Evolutionary conservation across 2,113 vertebrate species (phyloP).

Genomic region (Macquaria ambigua): DNA sequence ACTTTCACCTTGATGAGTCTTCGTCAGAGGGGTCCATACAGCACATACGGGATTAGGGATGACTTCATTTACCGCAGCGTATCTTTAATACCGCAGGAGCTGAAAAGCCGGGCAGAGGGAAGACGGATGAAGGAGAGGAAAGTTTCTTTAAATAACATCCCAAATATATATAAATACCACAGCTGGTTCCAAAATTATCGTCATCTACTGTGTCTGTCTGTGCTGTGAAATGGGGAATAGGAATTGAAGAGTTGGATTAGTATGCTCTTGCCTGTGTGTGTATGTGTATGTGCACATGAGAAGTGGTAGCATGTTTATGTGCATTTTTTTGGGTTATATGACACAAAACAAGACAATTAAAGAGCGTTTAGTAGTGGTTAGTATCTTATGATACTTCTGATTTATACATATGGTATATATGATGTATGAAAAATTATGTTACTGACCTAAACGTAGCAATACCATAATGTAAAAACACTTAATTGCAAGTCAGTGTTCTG

Average conservation of each 20-base stretch:
- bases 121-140: constrained; percentile 31
- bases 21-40: constrained; percentile 26
- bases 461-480: no score
- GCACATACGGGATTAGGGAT: constrained; percentile 60
- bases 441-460: not conserved
- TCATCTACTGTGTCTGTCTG: not conserved
- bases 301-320: not conserved
- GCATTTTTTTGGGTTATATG: not conserved
- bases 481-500: not conserved
- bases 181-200: constrained; percentile 2
- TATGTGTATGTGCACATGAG: not conserved
- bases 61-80: constrained; percentile 51
- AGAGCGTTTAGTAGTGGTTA: not conserved
- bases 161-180: constrained; percentile 35
- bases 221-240: not conserved
- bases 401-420: not conserved
- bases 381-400: not conserved
- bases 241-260: not conserved
- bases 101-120: constrained; percentile 27
- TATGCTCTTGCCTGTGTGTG: not conserved
- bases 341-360: not conserved
- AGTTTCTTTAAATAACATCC: constrained; percentile 40
- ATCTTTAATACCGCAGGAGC: constrained; percentile 48
- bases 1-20: constrained; percentile 65
- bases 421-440: not conserved